These are phyloP conservation scores for Entomyzon cyanotis DNA, from an alignment of 2,113 vertebrate genomes.

Conservation along the genomic window DNA sequence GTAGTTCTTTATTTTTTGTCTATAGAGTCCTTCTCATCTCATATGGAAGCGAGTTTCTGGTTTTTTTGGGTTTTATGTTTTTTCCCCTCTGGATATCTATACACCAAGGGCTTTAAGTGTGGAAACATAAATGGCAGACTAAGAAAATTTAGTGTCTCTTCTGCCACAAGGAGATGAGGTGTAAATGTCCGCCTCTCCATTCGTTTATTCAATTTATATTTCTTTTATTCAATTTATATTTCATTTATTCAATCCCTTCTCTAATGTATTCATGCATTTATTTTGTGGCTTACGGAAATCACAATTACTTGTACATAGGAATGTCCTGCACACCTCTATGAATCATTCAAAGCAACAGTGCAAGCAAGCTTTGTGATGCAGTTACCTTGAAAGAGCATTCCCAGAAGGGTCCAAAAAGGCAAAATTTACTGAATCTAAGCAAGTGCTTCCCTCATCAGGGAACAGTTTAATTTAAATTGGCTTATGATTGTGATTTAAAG, in stretches of 20 bases:
- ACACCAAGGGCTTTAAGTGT: not conserved
- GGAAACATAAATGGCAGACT: not conserved
- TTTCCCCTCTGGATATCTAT: not conserved
- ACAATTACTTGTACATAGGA: not conserved
- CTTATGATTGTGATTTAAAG: not conserved
- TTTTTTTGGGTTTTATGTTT: not conserved
- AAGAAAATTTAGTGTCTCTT: not conserved
- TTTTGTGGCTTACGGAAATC: not conserved
- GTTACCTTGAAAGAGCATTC: not conserved
- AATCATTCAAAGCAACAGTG: not conserved
- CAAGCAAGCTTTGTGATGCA: not conserved
- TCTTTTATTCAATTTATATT: not conserved
- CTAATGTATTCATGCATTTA: not conserved
- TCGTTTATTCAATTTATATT: too few species aligned
- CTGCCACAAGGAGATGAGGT: not conserved
- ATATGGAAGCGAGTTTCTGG: not conserved
- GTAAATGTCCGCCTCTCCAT: not conserved
- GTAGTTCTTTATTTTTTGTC: not conserved
- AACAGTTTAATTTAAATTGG: not conserved
- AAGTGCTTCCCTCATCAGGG: not conserved
- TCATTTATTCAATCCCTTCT: not conserved
- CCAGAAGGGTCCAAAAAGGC: not conserved
- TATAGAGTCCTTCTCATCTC: not conserved
- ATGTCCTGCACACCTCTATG: not conserved
- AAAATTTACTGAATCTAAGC: not conserved